These are phyloP conservation scores for Allophyes oxyacanthae DNA, from an alignment of 2,888 invertebrate species.

Conservation along the genomic window DNA sequence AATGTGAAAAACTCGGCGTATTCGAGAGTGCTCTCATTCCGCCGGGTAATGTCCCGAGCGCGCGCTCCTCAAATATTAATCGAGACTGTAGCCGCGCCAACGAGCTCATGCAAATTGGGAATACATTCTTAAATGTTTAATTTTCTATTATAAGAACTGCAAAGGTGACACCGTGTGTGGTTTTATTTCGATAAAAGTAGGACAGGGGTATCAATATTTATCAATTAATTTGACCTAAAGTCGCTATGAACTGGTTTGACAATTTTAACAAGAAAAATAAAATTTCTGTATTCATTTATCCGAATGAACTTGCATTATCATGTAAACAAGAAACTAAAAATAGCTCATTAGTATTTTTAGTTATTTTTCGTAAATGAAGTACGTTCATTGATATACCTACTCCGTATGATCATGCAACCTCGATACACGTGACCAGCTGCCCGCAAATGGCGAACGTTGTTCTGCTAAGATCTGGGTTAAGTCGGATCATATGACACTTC, in stretches of 20 bases:
- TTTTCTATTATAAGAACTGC: conserved; percentile 20
- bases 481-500: conserved; percentile 25
- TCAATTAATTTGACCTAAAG: conserved; percentile 8
- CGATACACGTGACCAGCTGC: conserved; percentile 1
- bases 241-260: background rate
- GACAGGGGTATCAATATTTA: conserved; percentile 1
- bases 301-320: conserved; percentile 8
- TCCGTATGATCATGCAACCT: conserved; percentile 9
- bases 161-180: conserved; percentile 4
- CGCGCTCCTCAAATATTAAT: conserved; percentile 65
- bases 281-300: background rate
- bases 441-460: background rate
- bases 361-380: conserved; percentile 1
- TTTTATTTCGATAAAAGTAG: conserved; percentile 4
- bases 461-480: conserved; percentile 24
- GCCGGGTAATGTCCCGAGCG: conserved; percentile 45
- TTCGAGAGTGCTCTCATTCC: conserved; percentile 52
- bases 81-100: conserved; percentile 48
- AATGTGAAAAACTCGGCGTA: conserved; percentile 42
- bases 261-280: background rate
- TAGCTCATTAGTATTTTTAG: background rate
- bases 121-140: conserved; percentile 51
- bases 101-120: conserved; percentile 59
- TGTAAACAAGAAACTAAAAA: background rate
- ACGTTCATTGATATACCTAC: background rate